Conservation (phyloP, 2,113 vertebrate species). For the Atlantisia rogersi region DNA sequence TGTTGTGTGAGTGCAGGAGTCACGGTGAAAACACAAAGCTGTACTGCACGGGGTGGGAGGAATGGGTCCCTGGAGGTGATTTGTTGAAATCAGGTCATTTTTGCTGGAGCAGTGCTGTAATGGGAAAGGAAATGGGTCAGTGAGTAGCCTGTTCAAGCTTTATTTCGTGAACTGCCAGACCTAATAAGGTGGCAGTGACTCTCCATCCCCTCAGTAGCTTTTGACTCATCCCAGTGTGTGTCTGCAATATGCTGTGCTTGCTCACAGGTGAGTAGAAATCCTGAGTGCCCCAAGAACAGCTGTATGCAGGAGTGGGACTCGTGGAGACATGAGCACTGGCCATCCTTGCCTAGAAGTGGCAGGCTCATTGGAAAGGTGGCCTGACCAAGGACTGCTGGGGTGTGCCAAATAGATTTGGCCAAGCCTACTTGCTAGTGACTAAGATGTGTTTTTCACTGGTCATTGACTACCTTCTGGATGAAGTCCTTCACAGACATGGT, state of each 20-base stretch:
- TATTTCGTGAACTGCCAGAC: background rate
- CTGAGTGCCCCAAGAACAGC: background rate
- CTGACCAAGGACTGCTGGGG: background rate
- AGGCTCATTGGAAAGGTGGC: background rate
- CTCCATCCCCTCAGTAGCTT: background rate
- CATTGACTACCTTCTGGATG: background rate
- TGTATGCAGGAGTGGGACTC: background rate
- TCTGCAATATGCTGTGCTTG: background rate
- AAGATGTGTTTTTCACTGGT: background rate
- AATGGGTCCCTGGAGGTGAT: background rate
- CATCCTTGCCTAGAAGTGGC: background rate
- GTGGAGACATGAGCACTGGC: background rate
- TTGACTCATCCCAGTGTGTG: rapidly evolving
- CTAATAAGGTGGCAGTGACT: background rate
- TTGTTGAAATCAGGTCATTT: background rate
- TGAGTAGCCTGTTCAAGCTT: background rate
- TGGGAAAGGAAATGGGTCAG: background rate
- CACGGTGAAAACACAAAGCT: background rate
- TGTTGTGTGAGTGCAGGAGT: background rate
- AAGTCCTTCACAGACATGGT: background rate
- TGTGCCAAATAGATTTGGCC: background rate
- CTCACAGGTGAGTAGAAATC: background rate
- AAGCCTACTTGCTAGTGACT: background rate
- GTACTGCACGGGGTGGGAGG: too few species aligned
- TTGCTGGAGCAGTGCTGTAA: background rate